Conservation (phyloP, 2,797 vertebrate genomes). For the Cyclura pinguis region DNA sequence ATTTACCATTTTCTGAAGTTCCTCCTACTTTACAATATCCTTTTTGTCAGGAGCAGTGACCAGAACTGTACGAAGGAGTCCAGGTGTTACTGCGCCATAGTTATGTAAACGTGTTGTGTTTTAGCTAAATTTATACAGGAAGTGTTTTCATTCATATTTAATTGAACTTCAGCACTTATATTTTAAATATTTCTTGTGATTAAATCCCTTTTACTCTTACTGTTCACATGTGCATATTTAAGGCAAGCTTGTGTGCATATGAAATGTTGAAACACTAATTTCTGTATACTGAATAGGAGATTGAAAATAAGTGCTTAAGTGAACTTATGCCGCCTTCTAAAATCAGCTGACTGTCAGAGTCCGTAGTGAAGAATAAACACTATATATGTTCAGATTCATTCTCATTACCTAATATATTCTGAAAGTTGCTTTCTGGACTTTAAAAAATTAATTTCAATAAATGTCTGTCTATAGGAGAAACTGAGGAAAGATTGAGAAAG, state of each 20-base stretch:
- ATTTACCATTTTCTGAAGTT: background rate
- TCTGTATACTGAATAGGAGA: background rate
- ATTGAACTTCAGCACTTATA: background rate
- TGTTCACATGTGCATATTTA: background rate
- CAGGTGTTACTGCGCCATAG: background rate
- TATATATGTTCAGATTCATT: no score
- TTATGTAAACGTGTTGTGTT: background rate
- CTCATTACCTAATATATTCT: background rate
- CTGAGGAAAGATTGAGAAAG: background rate
- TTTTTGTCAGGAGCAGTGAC: background rate
- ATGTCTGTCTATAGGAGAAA: no score
- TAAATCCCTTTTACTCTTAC: background rate
- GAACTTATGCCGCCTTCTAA: background rate
- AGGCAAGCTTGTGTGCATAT: background rate
- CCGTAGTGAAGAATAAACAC: no score
- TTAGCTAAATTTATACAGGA: background rate
- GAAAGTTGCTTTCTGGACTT: background rate
- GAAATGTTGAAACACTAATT: background rate
- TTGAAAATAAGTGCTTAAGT: background rate
- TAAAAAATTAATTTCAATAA: background rate
- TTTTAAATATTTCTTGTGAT: background rate
- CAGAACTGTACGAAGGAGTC: background rate
- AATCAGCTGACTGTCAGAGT: background rate
- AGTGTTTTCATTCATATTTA: background rate
- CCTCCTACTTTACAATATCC: background rate